Evolutionary conservation across 2,888 invertebrate genomes (phyloP), one percentile per base, ranked within the genome.

Genomic region (Arenicola marina): DNA sequence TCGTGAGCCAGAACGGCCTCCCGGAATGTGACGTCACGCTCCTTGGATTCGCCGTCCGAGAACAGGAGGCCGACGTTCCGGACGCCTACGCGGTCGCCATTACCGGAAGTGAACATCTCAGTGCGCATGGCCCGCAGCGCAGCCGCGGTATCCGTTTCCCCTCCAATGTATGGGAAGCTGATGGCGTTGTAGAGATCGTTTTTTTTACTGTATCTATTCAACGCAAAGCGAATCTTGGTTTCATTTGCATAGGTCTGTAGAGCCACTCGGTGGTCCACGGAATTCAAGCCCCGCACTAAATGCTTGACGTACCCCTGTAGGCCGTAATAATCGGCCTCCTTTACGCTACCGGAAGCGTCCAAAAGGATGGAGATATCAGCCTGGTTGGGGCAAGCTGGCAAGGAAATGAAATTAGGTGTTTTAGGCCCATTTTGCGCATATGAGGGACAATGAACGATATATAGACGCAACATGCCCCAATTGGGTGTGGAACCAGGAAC

Each of bases 261-360:
- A 11, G 7, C 15, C 29, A 7, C 53, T 4, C 53, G 28, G 32
- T 4, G 7, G 7, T 15, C 53, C 11, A 24, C 7, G 31, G 32
- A 11, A 24, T 53, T 53, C 29, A 57, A 31, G 29, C 4, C 4
- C 26, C 11, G 24, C 21, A 76, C 54, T 44, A 76, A 70, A 15
- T 73, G 55, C 59, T 74, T 73, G 24, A 71, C 58, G 46, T 75
- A 75, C 28, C 72, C 67, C 48, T 72, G 59, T 68, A 74, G 71
- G 31, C 66, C 60, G 46, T 67, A 54, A 57, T 75, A 75, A 56
- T 72, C 46, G 11, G 21, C 48, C 51, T 66, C 59, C n/a, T 72
- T 73, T 48, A 76, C 71, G 56, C 75, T 75, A 11, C 71, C 73
- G 1, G 76, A 76, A 26, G 73, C 66, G 62, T 76, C 76, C 51